These are phyloP conservation scores for Brachyistius frenatus DNA, from an alignment of 2,113 vertebrate species.

Conservation along the genomic window DNA sequence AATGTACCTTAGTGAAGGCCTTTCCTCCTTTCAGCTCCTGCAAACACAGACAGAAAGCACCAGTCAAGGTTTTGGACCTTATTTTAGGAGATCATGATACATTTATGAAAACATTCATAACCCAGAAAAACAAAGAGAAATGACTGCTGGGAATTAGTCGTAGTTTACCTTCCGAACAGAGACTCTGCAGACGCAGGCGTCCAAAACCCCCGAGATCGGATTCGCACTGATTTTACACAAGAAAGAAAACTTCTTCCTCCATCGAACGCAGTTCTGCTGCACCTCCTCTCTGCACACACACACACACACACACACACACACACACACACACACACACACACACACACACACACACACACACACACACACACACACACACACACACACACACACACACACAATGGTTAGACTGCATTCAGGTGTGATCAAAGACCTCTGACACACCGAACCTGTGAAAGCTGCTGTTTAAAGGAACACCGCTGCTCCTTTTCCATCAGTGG, in stretches of 20 bases:
- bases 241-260: slow-evolving; percentile 73
- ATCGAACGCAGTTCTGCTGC: slow-evolving; percentile 74
- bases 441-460: neutral
- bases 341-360: slow-evolving; percentile 8
- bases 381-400: neutral
- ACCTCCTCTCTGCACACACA: slow-evolving; percentile 68
- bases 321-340: neutral
- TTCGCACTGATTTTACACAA: slow-evolving; percentile 71
- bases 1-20: slow-evolving; percentile 68
- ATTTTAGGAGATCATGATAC: too few species aligned
- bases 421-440: neutral
- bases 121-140: neutral
- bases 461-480: too few species aligned
- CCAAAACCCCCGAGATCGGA: slow-evolving; percentile 63
- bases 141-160: slow-evolving; percentile 13
- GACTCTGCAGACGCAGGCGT: slow-evolving; percentile 72
- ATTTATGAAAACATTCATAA: neutral
- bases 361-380: neutral
- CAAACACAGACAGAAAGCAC: slow-evolving; percentile 27
- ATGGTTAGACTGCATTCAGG: too few species aligned
- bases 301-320: slow-evolving; percentile 22
- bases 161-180: slow-evolving; percentile 74
- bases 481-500: too few species aligned
- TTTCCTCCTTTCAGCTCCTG: slow-evolving; percentile 79
- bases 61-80: neutral